Conservation (phyloP, 2,888 invertebrate species). For the Anoplius nigerrimus region DNA sequence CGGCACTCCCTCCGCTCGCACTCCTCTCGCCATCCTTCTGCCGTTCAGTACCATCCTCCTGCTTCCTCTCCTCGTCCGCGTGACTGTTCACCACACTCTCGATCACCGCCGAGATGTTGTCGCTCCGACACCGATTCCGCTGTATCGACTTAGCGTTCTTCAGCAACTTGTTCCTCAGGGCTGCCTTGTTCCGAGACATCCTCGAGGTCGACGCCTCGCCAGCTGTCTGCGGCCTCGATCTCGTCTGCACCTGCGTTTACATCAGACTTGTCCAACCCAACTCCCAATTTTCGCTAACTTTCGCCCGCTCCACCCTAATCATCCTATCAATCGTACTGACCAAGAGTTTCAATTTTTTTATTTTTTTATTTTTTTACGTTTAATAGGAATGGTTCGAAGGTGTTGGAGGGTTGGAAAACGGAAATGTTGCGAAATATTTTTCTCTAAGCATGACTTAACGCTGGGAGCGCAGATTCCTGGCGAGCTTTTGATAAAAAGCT, state of each 20-base stretch:
- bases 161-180: slow-evolving; percentile 68
- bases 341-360: no score
- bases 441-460: background rate
- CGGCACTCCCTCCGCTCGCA: background rate
- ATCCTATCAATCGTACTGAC: no score
- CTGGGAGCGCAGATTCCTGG: background rate
- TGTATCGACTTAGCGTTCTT: slow-evolving; percentile 72
- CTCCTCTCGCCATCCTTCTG: slow-evolving; percentile 32
- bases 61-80: slow-evolving; percentile 13
- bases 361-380: no score
- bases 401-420: no score
- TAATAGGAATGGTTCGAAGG: no score
- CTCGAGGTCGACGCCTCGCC: slow-evolving; percentile 56
- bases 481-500: slow-evolving; percentile 3
- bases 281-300: no score
- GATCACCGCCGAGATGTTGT: slow-evolving; percentile 66
- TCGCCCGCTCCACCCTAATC: no score
- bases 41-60: background rate
- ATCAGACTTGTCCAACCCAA: background rate
- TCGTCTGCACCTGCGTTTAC: slow-evolving; percentile 63
- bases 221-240: slow-evolving; percentile 58
- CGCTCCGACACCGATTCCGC: slow-evolving; percentile 65
- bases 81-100: slow-evolving; percentile 62
- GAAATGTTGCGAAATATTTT: no score
- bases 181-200: slow-evolving; percentile 65